Evolutionary conservation across 1,140 invertebrate species (phyloP), one percentile per base, ranked within the genome.

Genomic region (Aphelenchoides fujianensis): DNA sequence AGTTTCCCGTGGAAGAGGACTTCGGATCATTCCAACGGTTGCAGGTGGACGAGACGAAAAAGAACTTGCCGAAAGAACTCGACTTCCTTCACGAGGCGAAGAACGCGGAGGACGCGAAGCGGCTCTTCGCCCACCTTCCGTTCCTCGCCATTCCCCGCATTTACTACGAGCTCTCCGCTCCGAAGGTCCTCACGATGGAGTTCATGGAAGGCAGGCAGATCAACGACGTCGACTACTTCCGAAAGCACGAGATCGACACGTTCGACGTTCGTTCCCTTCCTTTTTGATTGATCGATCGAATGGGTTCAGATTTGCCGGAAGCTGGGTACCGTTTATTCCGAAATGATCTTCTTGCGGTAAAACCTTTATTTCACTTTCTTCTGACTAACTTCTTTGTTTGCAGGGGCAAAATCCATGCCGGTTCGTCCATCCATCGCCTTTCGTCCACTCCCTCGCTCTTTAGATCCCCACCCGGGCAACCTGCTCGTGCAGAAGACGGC

Each of bases 341-440:
- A 95, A 83, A 98, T 98, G 96, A 98, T 99, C 80, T 98, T 98
- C 86, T 90, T 91, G 3, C n/a, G n/a, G n/a, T n/a, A n/a, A n/a
- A n/a, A n/a, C n/a, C n/a, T n/a, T n/a, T n/a, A n/a, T n/a, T n/a
- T n/a, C n/a, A n/a, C n/a, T n/a, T n/a, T n/a, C n/a, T n/a, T n/a
- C n/a, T n/a, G n/a, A n/a, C n/a, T n/a, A n/a, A n/a, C n/a, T n/a
- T n/a, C n/a, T n/a, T n/a, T n/a, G n/a, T n/a, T n/a, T n/a, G n/a
- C n/a, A 90, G 92, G 73, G 96, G 96, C 0, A 97, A 94, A 86
- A 92, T 98, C 16, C 96, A 99, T 83, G 94, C 93, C 85, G 96
- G n/a, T n/a, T n/a, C n/a, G n/a, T n/a, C n/a, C n/a, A n/a, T n/a
- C n/a, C n/a, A n/a, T n/a, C n/a, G n/a, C n/a, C n/a, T n/a, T n/a